Evolutionary conservation across 2,888 invertebrate genomes (phyloP), one percentile per base, ranked within the genome.

Genomic region (Acanthosepion esculentum): DNA sequence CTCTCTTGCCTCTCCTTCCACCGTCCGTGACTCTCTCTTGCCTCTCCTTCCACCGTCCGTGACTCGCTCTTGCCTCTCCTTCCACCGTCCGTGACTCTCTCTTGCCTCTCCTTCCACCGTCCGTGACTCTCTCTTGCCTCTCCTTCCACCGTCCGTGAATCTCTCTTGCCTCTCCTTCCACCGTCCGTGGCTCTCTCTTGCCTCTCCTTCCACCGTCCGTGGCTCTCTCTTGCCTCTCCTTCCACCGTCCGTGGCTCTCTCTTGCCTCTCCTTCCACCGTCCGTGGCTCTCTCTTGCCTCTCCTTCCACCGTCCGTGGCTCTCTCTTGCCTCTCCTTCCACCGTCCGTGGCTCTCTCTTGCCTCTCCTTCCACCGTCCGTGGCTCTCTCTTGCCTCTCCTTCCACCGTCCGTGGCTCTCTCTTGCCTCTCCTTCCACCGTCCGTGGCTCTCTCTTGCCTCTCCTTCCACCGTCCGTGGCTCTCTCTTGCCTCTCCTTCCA

Each of bases 51-150:
- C 48, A 41, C 41, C 41, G 2, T 41, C 41, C 2, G 41, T 41
- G 41, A 41, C 41, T 41, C 41, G 0, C 41, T 41, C 41, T 15
- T 18, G n/a, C n/a, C n/a, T 92, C 94, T 55, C 55, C 78, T 78
- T 59, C 94, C 64, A 64, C 93, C 64, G 12, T 92, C 92, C 53
- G 92, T 92, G 53, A 92, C 92, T 78, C 95, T 94, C 92, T 48
- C 93, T 94, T 7, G 3, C 53, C 48, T 92, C 64, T 53, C 92
- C 92, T 53, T 53, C 93, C 50, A 5, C 33, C 94, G 7, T 29
- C 41, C 10, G 0, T 41, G 48, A 33, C 48, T 59, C 33, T 50
- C 48, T 53, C 53, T 59, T 64, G 10, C 91, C 91, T 64, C 50
- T 94, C 91, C 41, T 41, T 91, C 50, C 29, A 8, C 64, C 50